Evolutionary conservation across 2,888 invertebrate genomes (phyloP), one percentile per base, ranked within the genome.

Genomic region (Blomia tropicalis): DNA sequence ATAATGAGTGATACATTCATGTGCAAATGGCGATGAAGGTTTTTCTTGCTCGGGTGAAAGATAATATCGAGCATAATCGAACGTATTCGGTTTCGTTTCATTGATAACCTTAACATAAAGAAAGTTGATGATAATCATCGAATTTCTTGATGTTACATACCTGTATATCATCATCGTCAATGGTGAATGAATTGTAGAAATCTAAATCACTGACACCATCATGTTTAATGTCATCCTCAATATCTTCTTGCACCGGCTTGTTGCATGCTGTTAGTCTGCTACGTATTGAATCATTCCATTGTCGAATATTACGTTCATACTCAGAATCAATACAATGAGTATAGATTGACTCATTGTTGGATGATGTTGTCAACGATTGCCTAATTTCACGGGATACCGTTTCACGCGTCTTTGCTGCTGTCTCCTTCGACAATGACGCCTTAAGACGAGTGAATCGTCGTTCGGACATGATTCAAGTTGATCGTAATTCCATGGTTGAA

Each of bases 401-500:
- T 29, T 61, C 61, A 5, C 61, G 61, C 4, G 61, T 54, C 32
- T 62, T 62, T 19, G 62, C 58, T 54, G 61, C 61, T n/a, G 27
- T 61, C 14, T 56, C 29, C 27, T 61, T 43, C 23, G 61, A 61
- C 5, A 61, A 32, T n/a, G 62, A 56, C 11, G 56, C 56, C 31
- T 62, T 62, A 4, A 62, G 27, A 4, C 56, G 56, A 4, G 62
- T 62, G 43, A 62, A 62, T 11, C 62, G 56, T 32, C 62, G 27
- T 62, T 62, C 62, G 7, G 62, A 36, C 62, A 62, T 62, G 2
- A 27, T 51, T 51, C n/a, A n/a, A n/a, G n/a, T n/a, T n/a, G n/a
- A n/a, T n/a, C n/a, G n/a, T n/a, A n/a, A n/a, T n/a, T n/a, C n/a
- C n/a, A n/a, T n/a, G n/a, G n/a, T n/a, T n/a, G n/a, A n/a, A n/a